These are phyloP conservation scores for Drepana falcataria DNA, from an alignment of 2,888 invertebrate species.

Conservation along the genomic window DNA sequence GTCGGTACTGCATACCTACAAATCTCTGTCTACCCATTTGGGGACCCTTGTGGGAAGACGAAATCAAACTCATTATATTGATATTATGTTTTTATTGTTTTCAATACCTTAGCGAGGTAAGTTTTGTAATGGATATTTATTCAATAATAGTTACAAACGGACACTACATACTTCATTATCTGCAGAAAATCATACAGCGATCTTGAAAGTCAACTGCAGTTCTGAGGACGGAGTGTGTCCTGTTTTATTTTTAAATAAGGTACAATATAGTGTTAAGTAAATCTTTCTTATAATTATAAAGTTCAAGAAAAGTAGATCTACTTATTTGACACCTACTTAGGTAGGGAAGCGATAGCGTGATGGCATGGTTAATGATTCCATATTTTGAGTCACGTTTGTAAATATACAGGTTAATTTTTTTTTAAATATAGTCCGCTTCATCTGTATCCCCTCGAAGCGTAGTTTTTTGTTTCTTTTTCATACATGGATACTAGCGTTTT, in stretches of 20 bases:
- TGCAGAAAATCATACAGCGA: slow-evolving; percentile 38
- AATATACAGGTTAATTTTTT: too few species aligned
- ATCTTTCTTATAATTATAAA: slow-evolving; percentile 66
- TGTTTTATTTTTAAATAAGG: slow-evolving; percentile 40
- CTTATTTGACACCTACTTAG: slow-evolving; percentile 58
- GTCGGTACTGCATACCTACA: too few species aligned
- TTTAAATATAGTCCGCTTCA: too few species aligned
- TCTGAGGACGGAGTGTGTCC: slow-evolving; percentile 64
- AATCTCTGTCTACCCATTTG: too few species aligned
- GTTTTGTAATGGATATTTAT: slow-evolving; percentile 41
- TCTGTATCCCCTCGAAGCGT: too few species aligned
- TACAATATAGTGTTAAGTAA: slow-evolving; percentile 56
- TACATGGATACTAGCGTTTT: too few species aligned
- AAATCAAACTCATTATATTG: slow-evolving; percentile 11
- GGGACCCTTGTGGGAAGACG: too few species aligned
- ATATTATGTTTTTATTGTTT: slow-evolving; percentile 58
- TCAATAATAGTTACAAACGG: slow-evolving; percentile 56
- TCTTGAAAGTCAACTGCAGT: slow-evolving; percentile 40
- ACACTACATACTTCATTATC: slow-evolving; percentile 52
- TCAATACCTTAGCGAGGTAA: slow-evolving; percentile 71
- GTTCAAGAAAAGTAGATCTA: slow-evolving; percentile 68
- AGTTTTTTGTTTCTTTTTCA: too few species aligned
- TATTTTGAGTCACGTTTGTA: slow-evolving; percentile 11
- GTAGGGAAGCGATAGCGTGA: slow-evolving; percentile 74
- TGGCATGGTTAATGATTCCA: slow-evolving; percentile 32